A percentile compares a stretch with the other conserved stretches of the same genome.
These are phyloP conservation scores for Mohoua ochrocephala DNA, from an alignment of 2,113 vertebrate genomes.

Conservation along the genomic window DNA sequence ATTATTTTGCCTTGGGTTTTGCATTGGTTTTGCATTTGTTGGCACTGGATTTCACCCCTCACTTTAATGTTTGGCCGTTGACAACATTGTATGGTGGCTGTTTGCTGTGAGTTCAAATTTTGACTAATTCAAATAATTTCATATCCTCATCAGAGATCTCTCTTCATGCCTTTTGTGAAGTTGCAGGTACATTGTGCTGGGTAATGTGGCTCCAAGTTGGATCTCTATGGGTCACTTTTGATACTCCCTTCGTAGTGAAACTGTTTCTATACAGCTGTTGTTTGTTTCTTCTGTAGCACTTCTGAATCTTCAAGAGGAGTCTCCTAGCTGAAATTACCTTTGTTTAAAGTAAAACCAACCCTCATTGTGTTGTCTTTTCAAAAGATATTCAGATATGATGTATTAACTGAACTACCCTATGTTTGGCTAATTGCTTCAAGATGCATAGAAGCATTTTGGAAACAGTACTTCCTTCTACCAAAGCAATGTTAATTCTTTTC, in stretches of 20 bases:
- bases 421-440: neutral
- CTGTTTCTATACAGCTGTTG: neutral
- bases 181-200: rapidly evolving
- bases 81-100: neutral
- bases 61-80: neutral
- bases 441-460: neutral
- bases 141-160: neutral
- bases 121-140: neutral
- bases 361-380: neutral
- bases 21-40: neutral
- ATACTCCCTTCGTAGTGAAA: neutral
- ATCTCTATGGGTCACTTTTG: neutral
- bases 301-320: neutral
- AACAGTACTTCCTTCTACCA: neutral
- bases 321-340: neutral
- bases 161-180: neutral
- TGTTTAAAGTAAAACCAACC: neutral
- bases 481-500: neutral
- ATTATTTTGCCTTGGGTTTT: neutral
- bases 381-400: neutral
- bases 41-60: neutral
- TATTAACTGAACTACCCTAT: neutral
- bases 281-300: neutral
- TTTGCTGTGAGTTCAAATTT: neutral
- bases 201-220: neutral